Conservation (phyloP, 2,113 vertebrate species). For the Caretta caretta region DNA sequence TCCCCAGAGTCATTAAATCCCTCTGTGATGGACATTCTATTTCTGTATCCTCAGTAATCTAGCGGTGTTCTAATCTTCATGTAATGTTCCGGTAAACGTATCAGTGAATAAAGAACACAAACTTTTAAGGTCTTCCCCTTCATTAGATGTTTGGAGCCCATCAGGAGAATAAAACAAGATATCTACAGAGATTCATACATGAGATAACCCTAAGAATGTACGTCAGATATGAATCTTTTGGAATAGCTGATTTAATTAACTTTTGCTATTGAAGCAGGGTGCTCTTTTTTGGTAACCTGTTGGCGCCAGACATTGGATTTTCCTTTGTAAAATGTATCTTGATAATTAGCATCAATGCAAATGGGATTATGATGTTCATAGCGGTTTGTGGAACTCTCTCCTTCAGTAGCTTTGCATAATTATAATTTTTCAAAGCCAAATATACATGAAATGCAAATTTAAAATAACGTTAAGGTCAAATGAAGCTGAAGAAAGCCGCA, state of each 20-base stretch:
- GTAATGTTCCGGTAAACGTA: not conserved
- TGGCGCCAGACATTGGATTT: not conserved
- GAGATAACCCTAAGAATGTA: not conserved
- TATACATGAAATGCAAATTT: not conserved
- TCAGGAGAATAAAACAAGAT: not conserved
- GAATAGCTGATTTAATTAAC: not conserved
- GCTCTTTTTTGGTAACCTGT: not conserved
- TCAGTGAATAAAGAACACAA: not conserved
- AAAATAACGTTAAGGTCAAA: not conserved
- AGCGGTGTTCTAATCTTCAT: not conserved
- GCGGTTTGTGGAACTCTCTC: not conserved
- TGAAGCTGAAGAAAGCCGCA: not conserved
- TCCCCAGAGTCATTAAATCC: not conserved
- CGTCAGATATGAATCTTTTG: not conserved
- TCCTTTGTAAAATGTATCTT: not conserved
- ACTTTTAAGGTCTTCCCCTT: not conserved
- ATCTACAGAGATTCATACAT: not conserved
- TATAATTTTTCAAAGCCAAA: slow-evolving; percentile 12
- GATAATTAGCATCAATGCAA: not conserved
- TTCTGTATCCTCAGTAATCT: not conserved
- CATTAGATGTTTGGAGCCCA: rapidly evolving
- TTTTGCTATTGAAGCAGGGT: not conserved
- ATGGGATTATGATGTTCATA: not conserved
- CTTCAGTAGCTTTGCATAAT: slow-evolving; percentile 16
- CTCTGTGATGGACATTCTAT: not conserved